Conservation (phyloP, 2,888 invertebrate genomes). For the Myopa testacea region DNA sequence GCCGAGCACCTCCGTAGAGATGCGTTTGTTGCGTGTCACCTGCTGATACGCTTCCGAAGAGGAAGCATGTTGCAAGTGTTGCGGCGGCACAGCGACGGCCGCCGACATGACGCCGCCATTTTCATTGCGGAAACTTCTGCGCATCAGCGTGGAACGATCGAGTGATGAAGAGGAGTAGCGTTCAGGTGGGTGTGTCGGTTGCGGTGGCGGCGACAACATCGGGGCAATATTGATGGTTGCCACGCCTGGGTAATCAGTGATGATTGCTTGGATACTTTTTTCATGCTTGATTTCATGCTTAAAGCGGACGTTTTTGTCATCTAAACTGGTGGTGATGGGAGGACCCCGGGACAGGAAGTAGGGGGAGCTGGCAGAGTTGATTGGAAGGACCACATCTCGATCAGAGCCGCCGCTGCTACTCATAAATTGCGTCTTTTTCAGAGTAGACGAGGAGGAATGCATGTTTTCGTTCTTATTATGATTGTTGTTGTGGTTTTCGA, state of each 20-base stretch:
- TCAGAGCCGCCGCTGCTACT: conserved; percentile 41
- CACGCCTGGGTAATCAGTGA: conserved; percentile 68
- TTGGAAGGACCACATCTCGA: conserved; percentile 25
- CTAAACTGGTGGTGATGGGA: conserved; percentile 74
- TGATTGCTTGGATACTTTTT: conserved; percentile 71
- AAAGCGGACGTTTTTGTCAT: conserved; percentile 63
- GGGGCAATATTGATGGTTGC: conserved; percentile 41
- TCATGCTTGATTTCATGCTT: conserved; percentile 72
- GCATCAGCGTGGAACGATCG: conserved; percentile 67
- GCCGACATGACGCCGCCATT: background rate
- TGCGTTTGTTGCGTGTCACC: conserved; percentile 83
- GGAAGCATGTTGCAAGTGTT: conserved; percentile 53
- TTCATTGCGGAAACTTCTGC: conserved; percentile 42
- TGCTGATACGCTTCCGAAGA: conserved; percentile 72
- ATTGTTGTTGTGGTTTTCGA: conserved; percentile 35
- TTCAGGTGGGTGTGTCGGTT: conserved; percentile 53
- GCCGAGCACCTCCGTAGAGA: conserved; percentile 87
- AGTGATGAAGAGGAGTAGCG: conserved; percentile 69
- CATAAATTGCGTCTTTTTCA: conserved; percentile 58
- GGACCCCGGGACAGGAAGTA: conserved; percentile 69
- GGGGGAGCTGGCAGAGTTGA: conserved; percentile 52
- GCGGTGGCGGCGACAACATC: conserved; percentile 27
- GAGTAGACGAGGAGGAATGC: conserved; percentile 58
- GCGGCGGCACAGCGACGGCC: conserved; percentile 53
- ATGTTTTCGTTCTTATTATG: conserved; percentile 46